Conservation (phyloP, 1,140 invertebrate genomes). For the Halictus rubicundus region DNA sequence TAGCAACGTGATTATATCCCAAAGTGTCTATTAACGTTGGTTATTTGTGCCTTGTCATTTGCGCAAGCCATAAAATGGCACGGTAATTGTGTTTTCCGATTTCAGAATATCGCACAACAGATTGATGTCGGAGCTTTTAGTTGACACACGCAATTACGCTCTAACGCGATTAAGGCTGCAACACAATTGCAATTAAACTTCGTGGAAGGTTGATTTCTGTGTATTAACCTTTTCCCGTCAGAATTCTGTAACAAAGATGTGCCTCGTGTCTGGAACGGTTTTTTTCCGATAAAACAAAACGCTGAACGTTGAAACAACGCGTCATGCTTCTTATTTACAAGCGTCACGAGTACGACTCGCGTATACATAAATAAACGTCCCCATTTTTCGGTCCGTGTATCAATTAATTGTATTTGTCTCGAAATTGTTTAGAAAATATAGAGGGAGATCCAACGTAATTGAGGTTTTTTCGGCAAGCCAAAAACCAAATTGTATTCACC, state of each 20-base stretch:
- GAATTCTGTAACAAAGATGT: background rate
- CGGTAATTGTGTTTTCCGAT: background rate
- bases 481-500: too few relatives aligned
- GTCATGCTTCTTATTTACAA: slow-evolving; percentile 56
- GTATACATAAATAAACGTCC: slow-evolving; percentile 51
- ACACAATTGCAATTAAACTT: slow-evolving; percentile 5
- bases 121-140: background rate
- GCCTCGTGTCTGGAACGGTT: background rate
- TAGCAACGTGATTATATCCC: background rate
- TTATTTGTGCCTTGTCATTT: background rate
- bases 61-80: background rate
- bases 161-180: background rate
- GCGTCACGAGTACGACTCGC: background rate
- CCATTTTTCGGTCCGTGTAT: slow-evolving; percentile 8
- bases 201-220: too few relatives aligned
- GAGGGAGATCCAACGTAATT: too few relatives aligned
- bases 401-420: background rate
- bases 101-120: background rate
- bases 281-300: slow-evolving; percentile 42
- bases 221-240: background rate
- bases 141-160: background rate
- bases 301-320: slow-evolving; percentile 37
- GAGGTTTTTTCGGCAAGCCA: too few relatives aligned
- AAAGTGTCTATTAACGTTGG: background rate
- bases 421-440: too few relatives aligned